A percentile compares a stretch with the other conserved stretches of the same genome.
phyloP scores from a whole-genome alignment of 1,140 invertebrate species.

The Drosophila trapezifrons region DNA sequence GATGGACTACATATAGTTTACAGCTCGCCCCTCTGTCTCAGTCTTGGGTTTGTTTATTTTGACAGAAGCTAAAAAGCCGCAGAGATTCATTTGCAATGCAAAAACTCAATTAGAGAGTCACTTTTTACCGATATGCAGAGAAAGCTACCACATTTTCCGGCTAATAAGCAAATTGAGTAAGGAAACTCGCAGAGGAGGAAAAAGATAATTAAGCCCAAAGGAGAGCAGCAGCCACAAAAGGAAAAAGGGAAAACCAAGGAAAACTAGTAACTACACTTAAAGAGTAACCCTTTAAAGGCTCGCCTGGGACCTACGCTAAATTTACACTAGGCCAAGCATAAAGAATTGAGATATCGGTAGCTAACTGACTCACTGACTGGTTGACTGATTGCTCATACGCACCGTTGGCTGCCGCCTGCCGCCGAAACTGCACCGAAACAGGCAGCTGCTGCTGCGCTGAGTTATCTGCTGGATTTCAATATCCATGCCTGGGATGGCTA shows the following conservation, averaged over 20 bases:
- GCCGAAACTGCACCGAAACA: constrained; percentile 8
- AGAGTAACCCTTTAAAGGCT: background rate
- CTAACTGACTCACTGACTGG: constrained; percentile 69
- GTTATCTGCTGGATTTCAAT: constrained; percentile 65
- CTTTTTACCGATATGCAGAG: constrained; percentile 11
- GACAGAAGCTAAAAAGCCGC: constrained; percentile 20
- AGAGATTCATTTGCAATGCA: constrained; percentile 56
- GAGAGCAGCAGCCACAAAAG: background rate
- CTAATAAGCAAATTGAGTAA: constrained; percentile 14
- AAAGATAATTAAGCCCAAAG: constrained; percentile 7
- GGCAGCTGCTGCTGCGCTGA: constrained; percentile 19
- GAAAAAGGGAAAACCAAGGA: background rate
- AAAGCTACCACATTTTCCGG: constrained; percentile 5
- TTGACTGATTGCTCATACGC: constrained; percentile 79
- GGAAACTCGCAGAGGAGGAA: background rate
- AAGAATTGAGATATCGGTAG: constrained; percentile 66
- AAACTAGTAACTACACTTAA: constrained; percentile 7
- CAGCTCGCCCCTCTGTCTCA: background rate
- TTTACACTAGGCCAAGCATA: constrained; percentile 63
- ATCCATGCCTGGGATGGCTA: constrained; percentile 35
- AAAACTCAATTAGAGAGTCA: constrained; percentile 45
- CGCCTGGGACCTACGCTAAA: constrained; percentile 2
- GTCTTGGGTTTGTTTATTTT: constrained; percentile 45
- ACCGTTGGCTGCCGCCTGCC: constrained; percentile 57
- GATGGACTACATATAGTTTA: constrained; percentile 22